Evolutionary conservation across 2,888 invertebrate genomes (phyloP), one percentile per base, ranked within the genome.

Genomic region (Cryptocephalus moraei): DNA sequence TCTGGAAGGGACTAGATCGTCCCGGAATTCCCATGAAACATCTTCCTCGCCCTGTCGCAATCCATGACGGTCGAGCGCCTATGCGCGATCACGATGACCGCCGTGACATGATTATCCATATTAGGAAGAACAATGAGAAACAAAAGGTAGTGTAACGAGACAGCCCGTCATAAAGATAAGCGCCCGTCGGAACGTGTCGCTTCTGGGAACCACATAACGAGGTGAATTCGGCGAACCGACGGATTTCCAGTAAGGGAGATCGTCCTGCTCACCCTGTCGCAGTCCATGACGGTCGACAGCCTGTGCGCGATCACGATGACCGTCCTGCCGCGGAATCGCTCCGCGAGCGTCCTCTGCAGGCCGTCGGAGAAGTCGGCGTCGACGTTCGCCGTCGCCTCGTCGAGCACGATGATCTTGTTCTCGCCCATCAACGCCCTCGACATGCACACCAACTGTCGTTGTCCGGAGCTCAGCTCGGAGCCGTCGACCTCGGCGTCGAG

Each of bases 401-500:
- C 76, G 32, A 77, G 59, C 8, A 77, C 67, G 8, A 77, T 59
- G 43, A 77, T 71, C 48, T 66, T 69, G 51, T 71, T 73, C 34
- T 66, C 63, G 45, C 69, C 59, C 8, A 77, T 62, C 40, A 77
- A 65, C 8, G 77, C 76, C 41, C 77, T 60, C 2, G 75, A 75
- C 41, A 77, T 63, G 57, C 76, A 78, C 41, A 77, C 64, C 34
- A 78, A 62, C 57, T 78, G 78, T 41, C 74, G 62, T 59, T 77
- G 76, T 0, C 77, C 77, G 8, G 73, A 72, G 49, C 75, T 75
- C 39, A 49, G 49, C 43, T 62, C 63, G 1, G 57, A 54, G 9
- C 66, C 86, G 38, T 83, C 84, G 49, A 36, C 52, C 64, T 90
- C 90, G 0, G 82, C 78, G 64, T 89, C 82, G 64, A 77, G 76